phyloP scores from a whole-genome alignment of 1,140 invertebrate species.

The Ceratosolen fusciceps region DNA sequence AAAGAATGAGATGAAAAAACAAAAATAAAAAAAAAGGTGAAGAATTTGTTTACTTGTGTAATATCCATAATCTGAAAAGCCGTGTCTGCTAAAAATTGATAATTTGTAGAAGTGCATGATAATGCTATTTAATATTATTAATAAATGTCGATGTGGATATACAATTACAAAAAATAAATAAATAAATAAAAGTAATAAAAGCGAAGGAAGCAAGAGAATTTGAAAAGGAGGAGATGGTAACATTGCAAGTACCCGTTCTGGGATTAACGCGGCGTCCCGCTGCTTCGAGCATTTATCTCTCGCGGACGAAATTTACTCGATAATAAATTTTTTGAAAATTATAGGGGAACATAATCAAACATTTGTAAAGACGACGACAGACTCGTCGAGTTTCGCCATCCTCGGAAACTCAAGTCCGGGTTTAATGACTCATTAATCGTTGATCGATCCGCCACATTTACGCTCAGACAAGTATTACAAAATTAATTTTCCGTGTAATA shows the following conservation, averaged over 20 bases:
- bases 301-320: conserved; percentile 31
- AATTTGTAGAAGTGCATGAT: conserved; percentile 59
- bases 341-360: conserved; percentile 43
- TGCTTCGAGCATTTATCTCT: conserved; percentile 27
- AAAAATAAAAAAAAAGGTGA: conserved; percentile 52
- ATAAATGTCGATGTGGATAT: conserved; percentile 55
- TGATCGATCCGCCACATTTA: conserved; percentile 35
- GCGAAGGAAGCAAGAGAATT: background rate
- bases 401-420: conserved; percentile 34
- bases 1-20: conserved; percentile 52
- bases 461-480: conserved; percentile 12
- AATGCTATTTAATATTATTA: conserved; percentile 54
- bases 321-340: conserved; percentile 39
- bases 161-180: too few relatives aligned
- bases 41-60: conserved; percentile 50
- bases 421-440: conserved; percentile 47
- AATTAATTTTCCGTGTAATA: conserved; percentile 38
- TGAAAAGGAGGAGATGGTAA: conserved; percentile 6
- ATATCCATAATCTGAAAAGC: conserved; percentile 46
- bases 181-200: too few relatives aligned
- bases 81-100: conserved; percentile 61
- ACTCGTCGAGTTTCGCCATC: conserved; percentile 29
- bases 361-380: conserved; percentile 10
- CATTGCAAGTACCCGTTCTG: conserved; percentile 18
- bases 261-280: conserved; percentile 20